Evolutionary conservation across 2,888 invertebrate species (phyloP).

Genomic region (Nineta flava): DNA sequence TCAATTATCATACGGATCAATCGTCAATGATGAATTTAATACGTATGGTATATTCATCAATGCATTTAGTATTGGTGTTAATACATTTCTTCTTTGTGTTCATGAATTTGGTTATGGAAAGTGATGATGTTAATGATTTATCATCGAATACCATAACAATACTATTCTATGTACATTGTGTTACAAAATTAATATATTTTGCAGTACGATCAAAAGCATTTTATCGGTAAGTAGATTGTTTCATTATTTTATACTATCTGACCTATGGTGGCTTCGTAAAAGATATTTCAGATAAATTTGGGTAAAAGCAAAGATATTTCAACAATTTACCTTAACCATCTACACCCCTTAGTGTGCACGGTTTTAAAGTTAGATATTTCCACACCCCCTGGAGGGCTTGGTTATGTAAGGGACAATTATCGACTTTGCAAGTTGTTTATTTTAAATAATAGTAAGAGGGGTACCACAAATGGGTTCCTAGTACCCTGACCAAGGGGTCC

Average conservation of each 20-base stretch:
- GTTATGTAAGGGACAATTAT: no score
- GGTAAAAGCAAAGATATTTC: no score
- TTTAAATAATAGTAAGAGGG: no score
- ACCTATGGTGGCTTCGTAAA: background rate
- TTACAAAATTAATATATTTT: slow-evolving; percentile 60
- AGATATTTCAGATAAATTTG: no score
- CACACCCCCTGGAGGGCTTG: no score
- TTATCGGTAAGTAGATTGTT: slow-evolving; percentile 39
- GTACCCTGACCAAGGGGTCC: no score
- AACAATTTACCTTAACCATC: no score
- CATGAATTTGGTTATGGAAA: slow-evolving; percentile 52
- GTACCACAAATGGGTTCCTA: no score
- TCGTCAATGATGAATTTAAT: slow-evolving; percentile 32
- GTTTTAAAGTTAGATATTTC: no score
- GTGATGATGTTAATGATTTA: slow-evolving; percentile 55
- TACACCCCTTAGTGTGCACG: no score
- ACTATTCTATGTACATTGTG: slow-evolving; percentile 60
- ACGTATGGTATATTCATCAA: slow-evolving; percentile 40
- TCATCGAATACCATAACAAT: slow-evolving; percentile 68
- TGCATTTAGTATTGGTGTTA: slow-evolving; percentile 43
- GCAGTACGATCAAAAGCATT: slow-evolving; percentile 56
- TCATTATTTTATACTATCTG: background rate
- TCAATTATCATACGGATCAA: slow-evolving; percentile 55
- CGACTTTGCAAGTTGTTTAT: no score
- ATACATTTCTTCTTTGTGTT: slow-evolving; percentile 46